phyloP scores from a whole-genome alignment of 2,888 invertebrate species.

The Yponomeuta cagnagella region DNA sequence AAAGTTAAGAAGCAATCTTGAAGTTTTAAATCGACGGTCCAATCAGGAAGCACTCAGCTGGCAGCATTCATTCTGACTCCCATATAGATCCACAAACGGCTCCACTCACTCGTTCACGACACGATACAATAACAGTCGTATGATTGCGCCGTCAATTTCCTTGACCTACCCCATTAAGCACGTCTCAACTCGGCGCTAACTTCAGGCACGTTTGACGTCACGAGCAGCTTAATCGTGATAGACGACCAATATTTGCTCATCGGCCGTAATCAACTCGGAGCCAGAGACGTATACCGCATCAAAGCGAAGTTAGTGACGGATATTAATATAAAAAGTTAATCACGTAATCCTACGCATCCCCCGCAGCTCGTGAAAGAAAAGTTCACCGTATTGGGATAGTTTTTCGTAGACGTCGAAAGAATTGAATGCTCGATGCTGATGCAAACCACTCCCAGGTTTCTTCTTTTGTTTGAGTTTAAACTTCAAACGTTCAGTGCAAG shows the following conservation, averaged over 20 bases:
- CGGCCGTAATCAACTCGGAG: constrained; percentile 10
- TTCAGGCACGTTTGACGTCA: constrained; percentile 4
- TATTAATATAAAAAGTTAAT: constrained; percentile 67
- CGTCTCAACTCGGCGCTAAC: neutral
- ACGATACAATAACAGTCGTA: neutral
- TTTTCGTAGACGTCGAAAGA: neutral
- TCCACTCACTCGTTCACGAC: no score
- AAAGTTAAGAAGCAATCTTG: no score
- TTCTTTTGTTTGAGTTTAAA: neutral
- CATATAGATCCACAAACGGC: no score
- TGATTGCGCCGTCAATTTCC: neutral
- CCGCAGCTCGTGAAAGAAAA: neutral
- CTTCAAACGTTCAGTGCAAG: neutral
- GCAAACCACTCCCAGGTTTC: neutral
- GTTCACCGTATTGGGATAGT: neutral
- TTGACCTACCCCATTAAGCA: neutral
- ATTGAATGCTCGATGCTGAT: neutral
- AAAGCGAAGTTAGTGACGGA: constrained; percentile 8
- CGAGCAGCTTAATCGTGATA: neutral
- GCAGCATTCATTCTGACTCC: no score
- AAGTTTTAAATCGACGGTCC: no score
- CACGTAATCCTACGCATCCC: constrained; percentile 37
- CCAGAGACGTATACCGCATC: neutral
- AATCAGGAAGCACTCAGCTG: no score
- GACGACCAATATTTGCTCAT: constrained; percentile 13